Evolutionary conservation across 2,113 vertebrate species (phyloP).

Genomic region (Semnornis frantzii): DNA sequence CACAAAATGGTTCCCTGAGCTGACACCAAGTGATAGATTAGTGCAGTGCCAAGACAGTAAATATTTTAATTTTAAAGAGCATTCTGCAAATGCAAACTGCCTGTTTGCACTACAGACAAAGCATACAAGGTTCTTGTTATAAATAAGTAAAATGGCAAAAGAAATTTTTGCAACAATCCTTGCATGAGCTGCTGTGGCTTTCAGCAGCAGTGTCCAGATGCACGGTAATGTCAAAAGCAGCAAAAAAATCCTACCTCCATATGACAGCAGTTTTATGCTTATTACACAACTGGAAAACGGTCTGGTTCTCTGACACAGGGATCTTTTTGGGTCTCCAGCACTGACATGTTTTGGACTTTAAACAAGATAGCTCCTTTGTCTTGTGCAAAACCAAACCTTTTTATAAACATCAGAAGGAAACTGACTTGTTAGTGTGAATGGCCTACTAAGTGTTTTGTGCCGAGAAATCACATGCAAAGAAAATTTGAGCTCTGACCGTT

Average conservation of each 20-base stretch:
- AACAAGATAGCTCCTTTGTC: background rate
- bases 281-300: background rate
- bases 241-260: too few relatives aligned
- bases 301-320: background rate
- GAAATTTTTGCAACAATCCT: background rate
- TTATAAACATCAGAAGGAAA: background rate
- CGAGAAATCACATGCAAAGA: background rate
- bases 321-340: background rate
- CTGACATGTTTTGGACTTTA: background rate
- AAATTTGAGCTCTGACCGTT: accelerated
- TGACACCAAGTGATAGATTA: background rate
- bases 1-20: background rate
- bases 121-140: background rate
- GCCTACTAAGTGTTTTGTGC: background rate
- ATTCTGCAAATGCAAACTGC: background rate
- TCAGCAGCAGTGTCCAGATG: background rate
- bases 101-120: background rate
- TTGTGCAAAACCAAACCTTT: background rate
- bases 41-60: background rate
- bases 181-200: background rate
- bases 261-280: background rate
- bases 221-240: accelerated
- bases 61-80: background rate
- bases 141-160: background rate
- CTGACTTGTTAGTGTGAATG: background rate